A percentile compares a stretch with the other conserved stretches of the same genome.
phyloP scores from a whole-genome alignment of 1,140 invertebrate species.

The Drosophila pseudoobscura region DNA sequence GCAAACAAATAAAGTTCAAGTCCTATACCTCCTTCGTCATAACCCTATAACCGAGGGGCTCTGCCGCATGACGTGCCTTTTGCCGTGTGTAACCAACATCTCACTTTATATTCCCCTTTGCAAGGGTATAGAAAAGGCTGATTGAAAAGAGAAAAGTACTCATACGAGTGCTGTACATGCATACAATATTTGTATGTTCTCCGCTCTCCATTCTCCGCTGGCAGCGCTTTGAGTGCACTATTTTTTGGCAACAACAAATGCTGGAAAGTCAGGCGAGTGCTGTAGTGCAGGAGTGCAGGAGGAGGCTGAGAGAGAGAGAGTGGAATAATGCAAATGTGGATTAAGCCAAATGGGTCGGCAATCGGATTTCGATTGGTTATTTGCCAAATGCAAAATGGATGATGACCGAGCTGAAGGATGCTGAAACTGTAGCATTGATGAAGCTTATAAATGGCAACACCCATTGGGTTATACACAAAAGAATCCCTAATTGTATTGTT shows the following conservation, averaged over 20 bases:
- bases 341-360: slow-evolving; percentile 47
- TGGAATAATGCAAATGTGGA: slow-evolving; percentile 42
- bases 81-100: too few species aligned
- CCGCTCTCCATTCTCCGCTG: background rate
- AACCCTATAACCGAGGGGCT: too few species aligned
- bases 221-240: slow-evolving; percentile 25
- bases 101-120: too few species aligned
- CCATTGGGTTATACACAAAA: background rate
- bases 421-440: background rate
- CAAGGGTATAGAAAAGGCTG: too few species aligned
- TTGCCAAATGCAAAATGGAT: slow-evolving; percentile 32
- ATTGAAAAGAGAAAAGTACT: slow-evolving; percentile 14
- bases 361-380: slow-evolving; percentile 27
- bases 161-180: background rate
- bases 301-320: too few species aligned
- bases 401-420: slow-evolving; percentile 9
- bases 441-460: too few species aligned
- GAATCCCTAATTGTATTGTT: too few species aligned
- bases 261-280: slow-evolving; percentile 9
- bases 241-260: slow-evolving; percentile 28
- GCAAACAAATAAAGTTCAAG: too few species aligned
- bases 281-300: too few species aligned
- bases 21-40: too few species aligned
- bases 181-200: too few species aligned
- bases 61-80: too few species aligned